Conservation (phyloP, 2,888 invertebrate species). For the Aphrophora alni region DNA sequence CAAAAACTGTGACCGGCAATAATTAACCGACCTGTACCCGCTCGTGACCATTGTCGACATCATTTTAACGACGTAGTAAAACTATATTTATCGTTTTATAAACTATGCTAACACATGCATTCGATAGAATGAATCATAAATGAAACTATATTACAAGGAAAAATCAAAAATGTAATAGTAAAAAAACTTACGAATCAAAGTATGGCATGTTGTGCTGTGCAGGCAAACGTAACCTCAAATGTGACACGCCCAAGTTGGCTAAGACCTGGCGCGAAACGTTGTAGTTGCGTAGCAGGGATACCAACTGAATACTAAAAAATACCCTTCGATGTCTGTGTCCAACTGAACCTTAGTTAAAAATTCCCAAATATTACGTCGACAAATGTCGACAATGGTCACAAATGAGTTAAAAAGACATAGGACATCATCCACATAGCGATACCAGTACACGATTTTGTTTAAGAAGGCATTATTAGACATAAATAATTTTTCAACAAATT, state of each 20-base stretch:
- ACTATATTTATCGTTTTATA: conserved; percentile 14
- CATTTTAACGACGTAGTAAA: conserved; percentile 6
- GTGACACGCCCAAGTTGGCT: not conserved
- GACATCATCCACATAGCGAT: too few species aligned
- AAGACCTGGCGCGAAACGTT: too few species aligned
- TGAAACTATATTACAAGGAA: conserved; percentile 13
- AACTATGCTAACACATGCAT: conserved; percentile 14
- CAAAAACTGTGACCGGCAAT: not conserved
- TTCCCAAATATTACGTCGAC: conserved; percentile 6
- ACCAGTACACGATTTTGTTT: too few species aligned
- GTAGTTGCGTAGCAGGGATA: too few species aligned
- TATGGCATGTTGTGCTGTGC: not conserved
- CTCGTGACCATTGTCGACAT: conserved; percentile 12
- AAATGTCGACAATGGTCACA: conserved; percentile 13
- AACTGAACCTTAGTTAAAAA: conserved; percentile 12
- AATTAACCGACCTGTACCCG: not conserved
- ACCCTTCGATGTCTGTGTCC: conserved; percentile 6
- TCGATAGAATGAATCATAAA: not conserved
- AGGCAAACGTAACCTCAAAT: conserved; percentile 4
- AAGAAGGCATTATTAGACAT: too few species aligned
- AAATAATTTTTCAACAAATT: too few species aligned
- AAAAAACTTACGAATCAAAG: not conserved
- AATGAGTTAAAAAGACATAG: conserved; percentile 6
- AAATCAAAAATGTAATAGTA: conserved; percentile 1
- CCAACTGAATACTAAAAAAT: not conserved